These are phyloP conservation scores for Boloria euphrosyne DNA, from an alignment of 2,888 invertebrate genomes.

Conservation along the genomic window DNA sequence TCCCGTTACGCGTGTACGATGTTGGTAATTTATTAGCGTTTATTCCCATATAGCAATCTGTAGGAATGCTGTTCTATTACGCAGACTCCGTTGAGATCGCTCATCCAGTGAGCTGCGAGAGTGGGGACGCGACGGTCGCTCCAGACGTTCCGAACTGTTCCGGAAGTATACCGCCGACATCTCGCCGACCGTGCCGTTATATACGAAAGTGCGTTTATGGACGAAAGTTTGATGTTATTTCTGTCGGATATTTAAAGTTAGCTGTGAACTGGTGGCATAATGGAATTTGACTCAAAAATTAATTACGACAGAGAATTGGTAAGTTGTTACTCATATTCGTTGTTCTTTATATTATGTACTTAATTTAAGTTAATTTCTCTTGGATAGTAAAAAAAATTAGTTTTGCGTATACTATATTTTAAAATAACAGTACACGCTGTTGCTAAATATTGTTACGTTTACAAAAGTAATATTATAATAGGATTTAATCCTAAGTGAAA, in stretches of 20 bases:
- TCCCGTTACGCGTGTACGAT: constrained; percentile 74
- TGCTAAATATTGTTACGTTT: background rate
- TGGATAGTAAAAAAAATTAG: background rate
- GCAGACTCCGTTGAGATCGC: constrained; percentile 80
- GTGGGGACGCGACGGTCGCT: constrained; percentile 66
- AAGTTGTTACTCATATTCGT: constrained; percentile 44
- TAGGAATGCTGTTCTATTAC: constrained; percentile 79
- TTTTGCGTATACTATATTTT: background rate
- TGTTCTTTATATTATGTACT: background rate
- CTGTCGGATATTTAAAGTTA: constrained; percentile 49
- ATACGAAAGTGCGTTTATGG: constrained; percentile 53
- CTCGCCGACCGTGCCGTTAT: constrained; percentile 48
- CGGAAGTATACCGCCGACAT: constrained; percentile 53
- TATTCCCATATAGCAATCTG: constrained; percentile 81
- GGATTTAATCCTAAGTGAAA: background rate
- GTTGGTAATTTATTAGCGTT: constrained; percentile 81
- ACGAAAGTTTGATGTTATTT: constrained; percentile 53
- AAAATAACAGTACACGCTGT: background rate
- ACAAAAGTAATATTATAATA: too few species aligned
- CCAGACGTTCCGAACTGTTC: constrained; percentile 46
- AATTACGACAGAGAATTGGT: constrained; percentile 50
- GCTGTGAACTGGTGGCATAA: constrained; percentile 54
- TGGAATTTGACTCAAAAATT: constrained; percentile 61
- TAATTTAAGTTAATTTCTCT: background rate
- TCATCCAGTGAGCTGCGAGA: constrained; percentile 75